Evolutionary conservation across 2,113 vertebrate species (phyloP), one percentile per base, ranked within the genome.

Genomic region (Spheniscus mendiculus): DNA sequence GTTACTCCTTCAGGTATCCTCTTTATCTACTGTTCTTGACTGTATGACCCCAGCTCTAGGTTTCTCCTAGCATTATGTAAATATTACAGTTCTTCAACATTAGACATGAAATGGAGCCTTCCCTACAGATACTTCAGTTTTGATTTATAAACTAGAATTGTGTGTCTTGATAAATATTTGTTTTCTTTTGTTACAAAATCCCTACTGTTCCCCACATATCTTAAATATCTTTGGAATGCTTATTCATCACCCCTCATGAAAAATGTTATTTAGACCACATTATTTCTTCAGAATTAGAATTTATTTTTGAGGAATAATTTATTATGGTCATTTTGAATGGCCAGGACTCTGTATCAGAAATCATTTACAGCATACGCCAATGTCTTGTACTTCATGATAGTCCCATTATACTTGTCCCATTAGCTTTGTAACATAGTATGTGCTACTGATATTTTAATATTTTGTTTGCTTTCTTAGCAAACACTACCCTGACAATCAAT

Each of bases 61-160:
- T 95, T 97, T 98, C 73, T 92, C 66, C 74, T 74, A 94, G 58
- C 79, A 87, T 89, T 90, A 81, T 66, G 85, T 96, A 97, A 97
- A 92, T 94, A 92, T 94, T 95, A 84, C n/a, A 91, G 85, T 78
- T 88, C 62, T 90, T 83, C 58, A 73, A 14, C 45, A 76, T 87
- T 70, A 92, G 62, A 55, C 12, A 27, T 63, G 44, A 86, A 86
- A 77, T 66, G n/a, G 38, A 96, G 8, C 53, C 10, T 85, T 83
- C 44, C 61, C 71, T 93, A 66, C 9, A 62, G 40, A 20, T 65
- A 12, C 25, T 79, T 89, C 34, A 26, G 12, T 79, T 93, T 66
- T 86, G 25, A 66, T 83, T 85, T 83, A 34, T 25, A 61, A 65
- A 44, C 34, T 63, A 53, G 32, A 19, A 67, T 42, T 58, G 2